Conservation (phyloP, 23 tunicate genomes). For the Trididemnum nubilum region DNA sequence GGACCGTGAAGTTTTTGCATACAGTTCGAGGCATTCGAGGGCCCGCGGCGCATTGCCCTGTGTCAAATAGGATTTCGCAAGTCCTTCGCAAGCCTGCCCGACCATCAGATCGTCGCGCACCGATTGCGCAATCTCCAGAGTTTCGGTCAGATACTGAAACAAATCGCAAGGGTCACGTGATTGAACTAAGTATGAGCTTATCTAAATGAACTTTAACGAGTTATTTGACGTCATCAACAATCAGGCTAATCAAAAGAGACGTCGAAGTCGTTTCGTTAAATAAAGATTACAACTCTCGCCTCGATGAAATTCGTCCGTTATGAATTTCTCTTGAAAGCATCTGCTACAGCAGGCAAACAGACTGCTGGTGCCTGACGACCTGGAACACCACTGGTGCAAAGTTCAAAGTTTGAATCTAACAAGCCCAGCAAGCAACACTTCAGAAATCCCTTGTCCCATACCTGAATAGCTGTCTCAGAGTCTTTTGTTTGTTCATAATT, state of each 20-base stretch:
- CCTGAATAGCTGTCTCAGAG: constrained; percentile 85
- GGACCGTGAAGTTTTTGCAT: constrained; percentile 70
- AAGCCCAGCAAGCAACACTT: too few species aligned
- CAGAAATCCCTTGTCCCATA: too few species aligned
- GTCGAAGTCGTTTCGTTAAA: too few species aligned
- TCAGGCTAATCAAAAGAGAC: not conserved
- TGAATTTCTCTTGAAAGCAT: too few species aligned
- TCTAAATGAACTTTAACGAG: not conserved
- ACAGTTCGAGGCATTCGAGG: constrained; percentile 69
- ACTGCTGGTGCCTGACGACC: too few species aligned
- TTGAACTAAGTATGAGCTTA: not conserved
- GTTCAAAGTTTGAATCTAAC: too few species aligned
- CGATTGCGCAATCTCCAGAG: constrained; percentile 63
- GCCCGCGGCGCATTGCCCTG: constrained; percentile 73
- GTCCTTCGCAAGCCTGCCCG: constrained; percentile 70
- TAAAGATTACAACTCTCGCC: too few species aligned
- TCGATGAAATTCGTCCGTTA: too few species aligned
- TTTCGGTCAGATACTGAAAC: constrained; percentile 57
- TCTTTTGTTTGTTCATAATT: constrained; percentile 69
- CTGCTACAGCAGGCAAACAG: too few species aligned
- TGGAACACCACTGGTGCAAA: too few species aligned
- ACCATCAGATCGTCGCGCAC: constrained; percentile 47
- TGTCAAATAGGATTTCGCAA: constrained; percentile 80
- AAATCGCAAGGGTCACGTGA: too few species aligned
- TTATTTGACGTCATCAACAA: not conserved